Base-by-base conservation (phyloP, 2,797 vertebrate genomes). In the Enteromius trimaculatus region DNA sequence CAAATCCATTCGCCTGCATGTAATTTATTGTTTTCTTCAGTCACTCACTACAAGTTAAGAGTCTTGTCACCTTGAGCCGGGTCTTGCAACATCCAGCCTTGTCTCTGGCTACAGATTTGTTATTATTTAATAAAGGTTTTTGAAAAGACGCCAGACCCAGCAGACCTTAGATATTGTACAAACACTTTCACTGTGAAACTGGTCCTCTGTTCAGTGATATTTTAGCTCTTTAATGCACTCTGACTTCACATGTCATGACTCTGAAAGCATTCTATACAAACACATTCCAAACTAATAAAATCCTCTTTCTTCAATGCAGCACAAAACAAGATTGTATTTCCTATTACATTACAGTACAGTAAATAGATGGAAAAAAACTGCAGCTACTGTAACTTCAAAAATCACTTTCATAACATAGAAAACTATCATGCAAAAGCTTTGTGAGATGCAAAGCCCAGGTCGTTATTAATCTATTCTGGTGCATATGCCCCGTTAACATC, bases 11-110 rank as follows among this genome's bases (percentile, higher is more conserved):
- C 88, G 84, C 80, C 84, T 84, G 82, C 49, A 86, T 86, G 83
- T 88, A 88, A 86, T 92, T 93, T 91, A 92, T 92, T 89, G 89
- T 88, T 89, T 84, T 82, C 81, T 92, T 93, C 92, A 90, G 93
- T 93, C 91, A 88, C 89, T 79, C 84, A 87, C 81, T 92, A 89
- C 92, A 92, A 91, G 71, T 79, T 87, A 91, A 90, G 88, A 79
- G 91, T 90, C 84, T 87, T 85, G 80, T 86, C 86, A 85, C 89
- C 34, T 71, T 77, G 64, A 44, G 4, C 26, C 44, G 37, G 60
- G 13, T 64, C 26, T 58, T 58, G 37, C 19, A 23, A 47, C 31
- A 64, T 16, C 51, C 58, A 6, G 5, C 64, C 9, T 64, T 19
- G 3, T n/a, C 9, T 70, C 49, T 21, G n/a, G 6, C 21, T 53